Evolutionary conservation across 2,888 invertebrate genomes (phyloP), one percentile per base, ranked within the genome.

Genomic region (Copidosoma aretas): DNA sequence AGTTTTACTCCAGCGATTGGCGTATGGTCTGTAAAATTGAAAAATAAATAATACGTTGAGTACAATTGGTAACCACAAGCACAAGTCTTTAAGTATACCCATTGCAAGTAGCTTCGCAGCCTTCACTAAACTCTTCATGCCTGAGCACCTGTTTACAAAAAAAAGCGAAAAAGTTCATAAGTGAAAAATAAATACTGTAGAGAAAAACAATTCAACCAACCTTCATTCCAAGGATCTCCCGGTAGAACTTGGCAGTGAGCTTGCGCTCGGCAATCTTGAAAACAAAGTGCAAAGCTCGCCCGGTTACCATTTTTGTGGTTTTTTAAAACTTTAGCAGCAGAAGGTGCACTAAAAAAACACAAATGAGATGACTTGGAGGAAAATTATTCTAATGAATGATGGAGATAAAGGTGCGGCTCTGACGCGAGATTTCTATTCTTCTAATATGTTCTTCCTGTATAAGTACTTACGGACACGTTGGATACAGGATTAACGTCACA

Each of bases 1-100:
- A 0, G 98, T 98, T 86, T 99, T 99, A 81, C 97, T 97, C 99
- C 99, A 99, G 76, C 94, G 91, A 78, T 96, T 97, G 77, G 94
- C 95, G 80, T 98, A 98, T 0, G 97, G 97, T n/a, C 97, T 97
- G 25, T 0, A 65, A 59, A 46, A 46, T 3, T 46, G 12, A 15
- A 46, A 46, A 46, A 14, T 8, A 46, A 46, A 8, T 15, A 46
- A 15, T 12, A 8, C 43, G 43, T 46, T 17, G 19, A 10, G 5
- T 10, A n/a, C 21, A n/a, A 17, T 19, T n/a, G 52, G 32, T 32
- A 3, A 32, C 8, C 32, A 70, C 41, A 53, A 70, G 10, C 12
- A 17, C 17, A 15, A 14, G n/a, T 24, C 52, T n/a, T n/a, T n/a
- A n/a, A 67, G 60, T 63, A 67, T 86, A 96, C 96, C 98, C 98